Percentiles rank a stretch among this genome's conserved stretches.
Conservation (phyloP, 1,140 invertebrate genomes). For the Drosophila serrata region DNA sequence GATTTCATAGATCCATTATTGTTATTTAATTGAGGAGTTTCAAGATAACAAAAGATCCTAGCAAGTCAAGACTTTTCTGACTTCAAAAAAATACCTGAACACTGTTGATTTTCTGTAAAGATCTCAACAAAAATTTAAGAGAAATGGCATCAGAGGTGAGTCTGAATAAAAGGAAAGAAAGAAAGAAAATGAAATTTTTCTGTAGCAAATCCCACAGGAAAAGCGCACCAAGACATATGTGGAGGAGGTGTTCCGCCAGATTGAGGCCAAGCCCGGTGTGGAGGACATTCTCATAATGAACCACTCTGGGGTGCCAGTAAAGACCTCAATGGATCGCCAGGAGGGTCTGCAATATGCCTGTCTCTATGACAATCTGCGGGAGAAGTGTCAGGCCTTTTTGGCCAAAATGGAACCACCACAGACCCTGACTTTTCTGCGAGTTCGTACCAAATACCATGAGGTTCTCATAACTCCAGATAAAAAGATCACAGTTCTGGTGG, state of each 20-base stretch:
- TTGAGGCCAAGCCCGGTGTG: conserved; percentile 65
- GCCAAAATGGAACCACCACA: conserved; percentile 66
- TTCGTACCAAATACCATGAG: conserved; percentile 73
- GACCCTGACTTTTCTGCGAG: conserved; percentile 58
- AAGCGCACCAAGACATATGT: conserved; percentile 77
- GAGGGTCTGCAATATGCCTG: conserved; percentile 70
- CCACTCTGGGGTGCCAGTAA: conserved; percentile 71
- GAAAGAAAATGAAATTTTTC: neutral
- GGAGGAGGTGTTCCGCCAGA: conserved; percentile 60
- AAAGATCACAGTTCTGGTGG: conserved; percentile 78
- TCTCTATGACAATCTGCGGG: conserved; percentile 70
- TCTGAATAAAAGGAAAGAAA: neutral
- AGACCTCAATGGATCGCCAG: conserved; percentile 66
- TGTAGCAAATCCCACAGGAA: conserved; percentile 7
- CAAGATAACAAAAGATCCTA: neutral
- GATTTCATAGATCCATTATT: neutral
- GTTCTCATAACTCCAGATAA: conserved; percentile 74
- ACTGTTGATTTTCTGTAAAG: neutral
- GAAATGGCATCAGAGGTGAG: conserved; percentile 47
- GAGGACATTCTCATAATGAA: conserved; percentile 79
- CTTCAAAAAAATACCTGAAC: neutral
- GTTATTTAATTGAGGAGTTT: neutral
- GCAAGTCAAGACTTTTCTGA: neutral
- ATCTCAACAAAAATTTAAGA: neutral
- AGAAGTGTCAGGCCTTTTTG: conserved; percentile 69